A percentile compares a stretch with the other conserved stretches of the same genome.
Evolutionary conservation across 2,797 vertebrate species (phyloP).

Genomic region (Atherinosoma microstoma): DNA sequence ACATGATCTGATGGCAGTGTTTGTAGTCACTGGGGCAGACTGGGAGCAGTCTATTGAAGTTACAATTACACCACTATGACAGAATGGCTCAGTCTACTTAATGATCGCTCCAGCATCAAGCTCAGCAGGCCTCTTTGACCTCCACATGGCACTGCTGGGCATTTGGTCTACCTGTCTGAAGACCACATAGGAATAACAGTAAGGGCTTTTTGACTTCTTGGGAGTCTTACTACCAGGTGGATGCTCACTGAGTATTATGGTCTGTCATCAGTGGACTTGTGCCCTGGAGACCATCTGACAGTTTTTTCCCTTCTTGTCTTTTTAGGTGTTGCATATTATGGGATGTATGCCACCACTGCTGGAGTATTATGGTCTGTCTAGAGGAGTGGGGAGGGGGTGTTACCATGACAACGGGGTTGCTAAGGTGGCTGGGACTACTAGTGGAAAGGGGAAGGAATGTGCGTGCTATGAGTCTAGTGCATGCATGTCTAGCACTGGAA

Average conservation of each 20-base stretch:
- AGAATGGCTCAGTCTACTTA: constrained; percentile 22
- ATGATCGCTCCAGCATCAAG: not conserved
- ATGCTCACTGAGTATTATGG: constrained; percentile 82
- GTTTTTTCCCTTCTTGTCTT: constrained; percentile 76
- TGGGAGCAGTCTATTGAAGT: not conserved
- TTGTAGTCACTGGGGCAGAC: not conserved
- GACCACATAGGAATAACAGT: constrained; percentile 21
- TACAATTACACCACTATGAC: not conserved
- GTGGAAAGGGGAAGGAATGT: constrained; percentile 80
- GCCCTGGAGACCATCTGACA: constrained; percentile 85
- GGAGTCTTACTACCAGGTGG: constrained; percentile 72
- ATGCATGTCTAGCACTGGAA: constrained; percentile 64
- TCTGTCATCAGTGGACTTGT: constrained; percentile 83
- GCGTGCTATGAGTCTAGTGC: constrained; percentile 71
- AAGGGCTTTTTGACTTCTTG: constrained; percentile 53
- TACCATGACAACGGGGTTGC: constrained; percentile 86
- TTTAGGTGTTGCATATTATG: constrained; percentile 87
- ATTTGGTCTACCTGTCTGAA: constrained; percentile 28
- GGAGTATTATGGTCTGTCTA: constrained; percentile 87
- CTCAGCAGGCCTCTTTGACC: constrained; percentile 37
- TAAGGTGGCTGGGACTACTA: constrained; percentile 85
- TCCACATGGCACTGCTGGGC: not conserved
- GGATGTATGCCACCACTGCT: constrained; percentile 82
- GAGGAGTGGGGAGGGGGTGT: constrained; percentile 70
- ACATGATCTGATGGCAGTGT: not conserved